Evolutionary conservation across 2,113 vertebrate genomes (phyloP), one percentile per base, ranked within the genome.

Genomic region (Sebastes schlegelii): DNA sequence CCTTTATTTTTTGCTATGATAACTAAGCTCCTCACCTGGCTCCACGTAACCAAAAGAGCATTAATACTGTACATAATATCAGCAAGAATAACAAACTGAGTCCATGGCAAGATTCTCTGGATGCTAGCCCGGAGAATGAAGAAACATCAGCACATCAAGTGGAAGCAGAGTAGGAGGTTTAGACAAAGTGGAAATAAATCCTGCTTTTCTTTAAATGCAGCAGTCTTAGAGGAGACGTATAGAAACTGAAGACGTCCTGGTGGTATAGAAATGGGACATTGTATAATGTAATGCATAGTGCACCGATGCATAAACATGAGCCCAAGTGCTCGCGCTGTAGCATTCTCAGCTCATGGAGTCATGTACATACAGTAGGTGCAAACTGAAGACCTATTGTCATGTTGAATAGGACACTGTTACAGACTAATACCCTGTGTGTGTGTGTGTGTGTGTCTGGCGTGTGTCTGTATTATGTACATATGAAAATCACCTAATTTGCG

Each of bases 341-440:
- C 52, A 63, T 84, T 61, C 68, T 75, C 60, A 52, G 62, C 75
- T 54, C 69, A 67, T 65, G 66, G 78, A 81, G 55, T 79, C 42
- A 80, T 61, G 51, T 81, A 34, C 34, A 5, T 14, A 74, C 78
- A 73, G 67, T 62, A 42, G 66, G 57, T 16, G 46, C 66, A 58
- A 46, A 86, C 75, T 72, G 58, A 85, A 80, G 73, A 61, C 52
- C 69, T 71, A 52, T 91, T 88, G 81, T 86, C 49, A 45, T 12
- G 21, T 4, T 85, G 70, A 80, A 80, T 74, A 66, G 68, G 66
- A 23, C 23, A 34, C 77, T 79, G 87, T 86, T 26, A 51, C 51
- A 45, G n/a, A 64, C 77, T 61, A 17, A 17, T 16, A 23, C 69
- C 10, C 21, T 34, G 11, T 68, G 49, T 64, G 54, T 78, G 61